Conservation (phyloP, 2,888 invertebrate genomes). For the Scotopteryx bipunctaria region DNA sequence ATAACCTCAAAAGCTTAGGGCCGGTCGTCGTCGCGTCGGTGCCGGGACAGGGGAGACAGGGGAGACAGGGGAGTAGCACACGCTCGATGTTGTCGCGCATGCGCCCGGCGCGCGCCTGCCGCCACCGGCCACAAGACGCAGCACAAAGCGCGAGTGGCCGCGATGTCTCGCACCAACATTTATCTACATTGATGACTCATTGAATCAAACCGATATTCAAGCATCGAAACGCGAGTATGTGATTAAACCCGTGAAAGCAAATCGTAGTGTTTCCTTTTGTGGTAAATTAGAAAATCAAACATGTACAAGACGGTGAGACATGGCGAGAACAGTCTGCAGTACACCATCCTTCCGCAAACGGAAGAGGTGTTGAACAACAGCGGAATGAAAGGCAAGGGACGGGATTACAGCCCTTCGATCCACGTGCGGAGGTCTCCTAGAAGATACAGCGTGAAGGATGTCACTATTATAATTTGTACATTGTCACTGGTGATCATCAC, state of each 20-base stretch:
- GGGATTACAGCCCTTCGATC: slow-evolving; percentile 77
- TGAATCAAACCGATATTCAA: slow-evolving; percentile 45
- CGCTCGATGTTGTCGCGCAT: slow-evolving; percentile 80
- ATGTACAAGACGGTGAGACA: slow-evolving; percentile 91
- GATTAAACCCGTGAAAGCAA: slow-evolving; percentile 56
- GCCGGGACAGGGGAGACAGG: slow-evolving; percentile 17
- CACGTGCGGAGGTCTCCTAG: slow-evolving; percentile 67
- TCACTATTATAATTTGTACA: slow-evolving; percentile 11
- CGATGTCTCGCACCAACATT: slow-evolving; percentile 61
- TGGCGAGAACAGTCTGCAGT: slow-evolving; percentile 89
- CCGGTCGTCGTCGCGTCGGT: slow-evolving; percentile 49
- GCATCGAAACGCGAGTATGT: slow-evolving; percentile 67
- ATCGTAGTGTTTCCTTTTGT: slow-evolving; percentile 70
- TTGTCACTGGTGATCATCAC: slow-evolving; percentile 62
- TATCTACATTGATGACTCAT: slow-evolving; percentile 56
- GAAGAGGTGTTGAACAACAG: slow-evolving; percentile 86
- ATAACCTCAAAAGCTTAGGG: slow-evolving; percentile 76
- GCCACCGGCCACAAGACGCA: slow-evolving; percentile 53
- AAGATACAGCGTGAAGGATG: slow-evolving; percentile 49
- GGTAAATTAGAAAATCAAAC: slow-evolving; percentile 56
- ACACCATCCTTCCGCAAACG: slow-evolving; percentile 88
- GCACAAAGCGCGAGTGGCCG: slow-evolving; percentile 71
- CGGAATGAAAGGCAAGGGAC: slow-evolving; percentile 81
- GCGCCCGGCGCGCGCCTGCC: slow-evolving; percentile 49
- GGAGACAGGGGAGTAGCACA: slow-evolving; percentile 57